These are phyloP conservation scores for Phrynocephalus forsythii DNA, from an alignment of 2,797 vertebrate species.

Conservation along the genomic window DNA sequence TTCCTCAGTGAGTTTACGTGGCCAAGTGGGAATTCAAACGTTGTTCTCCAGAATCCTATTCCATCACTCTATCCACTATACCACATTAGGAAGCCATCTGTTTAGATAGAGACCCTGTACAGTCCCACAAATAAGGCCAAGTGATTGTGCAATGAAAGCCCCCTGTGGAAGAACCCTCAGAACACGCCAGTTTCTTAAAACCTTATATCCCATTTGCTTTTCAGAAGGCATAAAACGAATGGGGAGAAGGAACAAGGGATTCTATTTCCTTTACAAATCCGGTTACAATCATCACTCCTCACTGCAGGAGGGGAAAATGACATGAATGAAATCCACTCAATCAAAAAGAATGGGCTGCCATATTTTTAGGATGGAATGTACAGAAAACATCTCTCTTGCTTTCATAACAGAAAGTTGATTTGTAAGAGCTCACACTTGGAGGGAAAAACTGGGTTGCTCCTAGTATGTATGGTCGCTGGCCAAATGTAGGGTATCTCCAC, in stretches of 20 bases:
- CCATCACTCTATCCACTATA: too few species aligned
- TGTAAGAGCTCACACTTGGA: not conserved
- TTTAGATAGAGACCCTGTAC: not conserved
- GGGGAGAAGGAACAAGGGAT: constrained; percentile 7
- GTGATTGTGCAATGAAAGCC: not conserved
- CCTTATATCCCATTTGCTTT: not conserved
- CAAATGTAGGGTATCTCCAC: constrained; percentile 48
- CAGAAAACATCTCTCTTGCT: too few species aligned
- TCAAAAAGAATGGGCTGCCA: constrained; percentile 18
- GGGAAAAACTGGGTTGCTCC: constrained; percentile 37
- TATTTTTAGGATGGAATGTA: constrained; percentile 42
- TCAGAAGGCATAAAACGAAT: not conserved
- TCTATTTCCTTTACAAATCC: not conserved
- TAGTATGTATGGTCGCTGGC: constrained; percentile 35
- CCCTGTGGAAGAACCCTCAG: not conserved
- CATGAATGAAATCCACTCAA: constrained; percentile 17
- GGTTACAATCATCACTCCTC: constrained; percentile 19
- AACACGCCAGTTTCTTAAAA: not conserved
- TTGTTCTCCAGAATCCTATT: too few species aligned
- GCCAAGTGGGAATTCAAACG: too few species aligned
- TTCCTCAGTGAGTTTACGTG: too few species aligned
- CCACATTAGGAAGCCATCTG: too few species aligned
- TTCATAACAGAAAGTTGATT: not conserved
- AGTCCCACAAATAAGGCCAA: not conserved
- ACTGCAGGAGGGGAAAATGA: not conserved